phyloP scores from a whole-genome alignment of 2,888 invertebrate genomes.

The Nebria salina region DNA sequence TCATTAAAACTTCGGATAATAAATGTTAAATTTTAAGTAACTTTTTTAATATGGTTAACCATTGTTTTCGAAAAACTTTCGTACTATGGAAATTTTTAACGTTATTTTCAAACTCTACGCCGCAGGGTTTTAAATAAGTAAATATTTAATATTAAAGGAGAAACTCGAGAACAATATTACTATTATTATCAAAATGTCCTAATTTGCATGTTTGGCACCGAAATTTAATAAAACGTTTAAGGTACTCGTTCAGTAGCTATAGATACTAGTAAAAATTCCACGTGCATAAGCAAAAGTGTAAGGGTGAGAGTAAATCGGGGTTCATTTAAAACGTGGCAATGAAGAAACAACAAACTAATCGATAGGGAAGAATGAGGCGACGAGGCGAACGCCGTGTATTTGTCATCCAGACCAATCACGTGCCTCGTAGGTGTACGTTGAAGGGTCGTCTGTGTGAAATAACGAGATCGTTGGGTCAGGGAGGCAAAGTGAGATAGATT shows the following conservation, averaged over 20 bases:
- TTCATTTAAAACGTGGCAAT: background rate
- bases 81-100: constrained; percentile 3
- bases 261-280: background rate
- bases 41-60: constrained; percentile 44
- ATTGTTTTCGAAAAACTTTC: constrained; percentile 37
- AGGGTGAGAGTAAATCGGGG: background rate
- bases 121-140: background rate
- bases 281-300: background rate
- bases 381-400: constrained; percentile 21
- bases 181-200: too few species aligned
- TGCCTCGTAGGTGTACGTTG: constrained; percentile 17
- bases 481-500: background rate
- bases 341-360: background rate
- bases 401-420: constrained; percentile 44
- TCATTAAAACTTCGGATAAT: constrained; percentile 43
- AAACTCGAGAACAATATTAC: too few species aligned
- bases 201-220: background rate
- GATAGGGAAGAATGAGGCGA: background rate
- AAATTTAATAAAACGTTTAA: background rate
- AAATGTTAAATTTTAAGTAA: constrained; percentile 45
- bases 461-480: background rate
- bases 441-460: background rate
- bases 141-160: background rate
- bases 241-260: background rate
- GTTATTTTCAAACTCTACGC: background rate